Evolutionary conservation across 1,140 invertebrate species (phyloP).

Genomic region (Leptinotarsa lineolata): DNA sequence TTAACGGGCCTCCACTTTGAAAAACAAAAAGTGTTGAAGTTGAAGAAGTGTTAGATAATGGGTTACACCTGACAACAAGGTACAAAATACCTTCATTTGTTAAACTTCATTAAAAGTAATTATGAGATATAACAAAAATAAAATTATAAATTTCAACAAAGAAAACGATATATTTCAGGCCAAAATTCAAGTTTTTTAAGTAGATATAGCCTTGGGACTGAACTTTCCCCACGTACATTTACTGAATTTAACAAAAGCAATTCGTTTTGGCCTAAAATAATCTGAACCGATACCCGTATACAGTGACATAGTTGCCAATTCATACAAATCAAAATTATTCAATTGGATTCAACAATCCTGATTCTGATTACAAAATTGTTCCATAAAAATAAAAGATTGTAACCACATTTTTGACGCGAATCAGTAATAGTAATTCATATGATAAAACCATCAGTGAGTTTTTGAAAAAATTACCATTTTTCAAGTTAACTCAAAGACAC

Average conservation of each 20-base stretch:
- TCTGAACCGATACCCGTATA: background rate
- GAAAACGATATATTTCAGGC: background rate
- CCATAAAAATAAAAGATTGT: background rate
- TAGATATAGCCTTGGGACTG: background rate
- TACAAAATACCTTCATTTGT: background rate
- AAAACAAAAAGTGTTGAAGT: background rate
- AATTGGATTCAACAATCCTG: background rate
- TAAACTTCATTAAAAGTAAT: background rate
- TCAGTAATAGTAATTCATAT: background rate
- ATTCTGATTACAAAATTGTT: background rate
- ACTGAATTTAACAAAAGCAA: background rate
- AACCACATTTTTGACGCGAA: background rate
- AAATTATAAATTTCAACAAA: conserved; percentile 2
- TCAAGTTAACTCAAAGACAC: background rate
- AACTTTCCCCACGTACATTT: background rate
- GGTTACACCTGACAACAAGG: background rate
- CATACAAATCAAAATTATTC: background rate
- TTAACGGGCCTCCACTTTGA: background rate
- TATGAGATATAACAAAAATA: conserved; percentile 6
- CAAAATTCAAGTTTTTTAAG: conserved; percentile 11
- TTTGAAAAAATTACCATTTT: background rate
- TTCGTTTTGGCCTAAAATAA: background rate
- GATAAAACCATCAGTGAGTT: background rate
- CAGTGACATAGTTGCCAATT: conserved; percentile 2
- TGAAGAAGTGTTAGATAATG: background rate